Percentiles rank a stretch among this genome's conserved stretches.
These are phyloP conservation scores for Poecile montanus DNA, from an alignment of 2,797 vertebrate species.

Conservation along the genomic window DNA sequence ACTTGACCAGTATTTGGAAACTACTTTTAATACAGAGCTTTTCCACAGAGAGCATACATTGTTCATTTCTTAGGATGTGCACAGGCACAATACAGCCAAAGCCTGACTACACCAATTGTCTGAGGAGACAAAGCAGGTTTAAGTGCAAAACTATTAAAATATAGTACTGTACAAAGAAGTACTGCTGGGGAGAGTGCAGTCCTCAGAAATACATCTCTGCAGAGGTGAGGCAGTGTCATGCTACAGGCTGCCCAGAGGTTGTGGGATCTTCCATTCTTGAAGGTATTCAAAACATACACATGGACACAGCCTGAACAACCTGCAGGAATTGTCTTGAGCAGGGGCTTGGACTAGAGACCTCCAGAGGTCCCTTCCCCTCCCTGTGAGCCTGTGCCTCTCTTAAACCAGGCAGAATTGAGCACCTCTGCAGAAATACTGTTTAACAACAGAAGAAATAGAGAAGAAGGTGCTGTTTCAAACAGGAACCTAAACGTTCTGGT, in stretches of 20 bases:
- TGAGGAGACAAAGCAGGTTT: background rate
- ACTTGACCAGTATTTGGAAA: background rate
- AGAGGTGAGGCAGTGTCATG: background rate
- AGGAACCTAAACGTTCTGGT: background rate
- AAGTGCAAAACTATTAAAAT: background rate
- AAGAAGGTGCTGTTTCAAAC: background rate
- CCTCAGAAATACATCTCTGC: background rate
- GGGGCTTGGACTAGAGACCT: background rate
- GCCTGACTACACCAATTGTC: background rate
- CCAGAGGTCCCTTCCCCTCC: background rate
- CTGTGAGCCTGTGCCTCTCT: background rate
- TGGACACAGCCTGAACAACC: background rate
- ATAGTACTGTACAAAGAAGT: background rate
- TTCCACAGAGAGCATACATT: background rate
- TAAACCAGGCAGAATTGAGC: background rate
- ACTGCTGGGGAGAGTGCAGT: background rate
- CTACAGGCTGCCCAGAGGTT: fast-evolving
- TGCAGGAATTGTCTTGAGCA: background rate
- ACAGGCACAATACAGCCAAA: background rate
- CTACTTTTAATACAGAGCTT: background rate
- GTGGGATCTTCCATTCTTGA: background rate
- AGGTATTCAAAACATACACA: background rate
- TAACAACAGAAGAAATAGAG: background rate
- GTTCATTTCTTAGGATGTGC: background rate
- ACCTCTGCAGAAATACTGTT: background rate